Conservation (phyloP, 2,113 vertebrate genomes). For the Solea solea region DNA sequence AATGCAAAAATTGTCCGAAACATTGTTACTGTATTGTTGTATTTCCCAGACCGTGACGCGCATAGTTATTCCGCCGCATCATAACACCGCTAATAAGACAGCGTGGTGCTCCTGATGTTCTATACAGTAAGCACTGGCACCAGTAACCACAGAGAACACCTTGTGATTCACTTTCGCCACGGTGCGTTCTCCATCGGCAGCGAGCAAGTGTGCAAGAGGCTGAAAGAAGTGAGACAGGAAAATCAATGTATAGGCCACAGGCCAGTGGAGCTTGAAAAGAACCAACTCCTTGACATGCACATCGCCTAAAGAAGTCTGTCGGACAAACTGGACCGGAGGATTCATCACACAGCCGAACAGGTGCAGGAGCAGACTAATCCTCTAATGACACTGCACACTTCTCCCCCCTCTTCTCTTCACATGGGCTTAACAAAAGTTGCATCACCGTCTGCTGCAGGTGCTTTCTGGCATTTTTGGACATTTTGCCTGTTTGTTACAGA, state of each 20-base stretch:
- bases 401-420: not conserved
- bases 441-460: not conserved
- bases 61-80: too few relatives aligned
- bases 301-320: constrained; percentile 3
- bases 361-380: not conserved
- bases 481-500: not conserved
- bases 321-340: not conserved
- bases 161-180: not conserved
- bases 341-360: not conserved
- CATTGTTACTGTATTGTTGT: too few relatives aligned
- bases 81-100: too few relatives aligned
- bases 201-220: not conserved
- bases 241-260: constrained; percentile 4
- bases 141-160: not conserved
- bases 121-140: not conserved
- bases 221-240: not conserved
- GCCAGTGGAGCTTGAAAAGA: constrained; percentile 10
- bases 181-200: not conserved
- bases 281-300: not conserved
- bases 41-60: too few relatives aligned
- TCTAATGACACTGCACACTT: not conserved
- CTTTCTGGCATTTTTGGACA: not conserved
- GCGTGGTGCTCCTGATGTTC: too few relatives aligned
- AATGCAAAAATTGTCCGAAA: too few relatives aligned
- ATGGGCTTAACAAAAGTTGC: not conserved